Base-by-base conservation (phyloP, 2,113 vertebrate genomes). In the Urocolius indicus region DNA sequence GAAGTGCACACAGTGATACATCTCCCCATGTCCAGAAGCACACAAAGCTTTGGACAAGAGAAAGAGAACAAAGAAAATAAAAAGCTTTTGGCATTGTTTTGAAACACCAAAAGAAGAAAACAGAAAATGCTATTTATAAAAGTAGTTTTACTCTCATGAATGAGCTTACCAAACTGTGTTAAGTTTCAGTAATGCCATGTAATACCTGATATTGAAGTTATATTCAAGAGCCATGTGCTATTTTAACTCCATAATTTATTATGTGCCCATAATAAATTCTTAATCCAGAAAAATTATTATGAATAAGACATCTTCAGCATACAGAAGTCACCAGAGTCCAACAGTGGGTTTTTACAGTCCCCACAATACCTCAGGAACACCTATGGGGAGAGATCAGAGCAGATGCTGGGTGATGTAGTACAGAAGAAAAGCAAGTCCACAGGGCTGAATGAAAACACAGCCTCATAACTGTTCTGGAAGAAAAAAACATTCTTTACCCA, bases 101-200 rank as follows among this genome's bases (percentile, higher is more conserved):
- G 59, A 63, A 38, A 43, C 15, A 49, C 8, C n/a, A n/a, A n/a
- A n/a, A n/a, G n/a, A n/a, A n/a, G n/a, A n/a, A n/a, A n/a, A 45
- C 71, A 93, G 27, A 46, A 92, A 89, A 75, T 46, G 11, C 1
- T 84, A 34, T 73, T 94, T 93, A 58, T 86, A 59, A 59, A 91
- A 90, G 36, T 48, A 73, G 74, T 81, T 66, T 81, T 65, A 1
- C 22, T 32, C 26, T 78, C 36, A 17, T 71, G 38, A 93, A 45
- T 34, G 34, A 77, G n/a, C 46, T 58, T 19, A 76, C 24, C n/a
- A 79, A 89, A 82, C 17, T 65, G 17, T 32, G 22, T 65, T 46
- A 72, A 59, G 32, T 63, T 78, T 78, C 36, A 71, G 32, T 62
- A 89, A 61, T 61, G 34, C n/a, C 13, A 5, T 32, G 34, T 48